These are phyloP conservation scores for Xanthia icteritia DNA, from an alignment of 2,888 invertebrate species.

Conservation along the genomic window DNA sequence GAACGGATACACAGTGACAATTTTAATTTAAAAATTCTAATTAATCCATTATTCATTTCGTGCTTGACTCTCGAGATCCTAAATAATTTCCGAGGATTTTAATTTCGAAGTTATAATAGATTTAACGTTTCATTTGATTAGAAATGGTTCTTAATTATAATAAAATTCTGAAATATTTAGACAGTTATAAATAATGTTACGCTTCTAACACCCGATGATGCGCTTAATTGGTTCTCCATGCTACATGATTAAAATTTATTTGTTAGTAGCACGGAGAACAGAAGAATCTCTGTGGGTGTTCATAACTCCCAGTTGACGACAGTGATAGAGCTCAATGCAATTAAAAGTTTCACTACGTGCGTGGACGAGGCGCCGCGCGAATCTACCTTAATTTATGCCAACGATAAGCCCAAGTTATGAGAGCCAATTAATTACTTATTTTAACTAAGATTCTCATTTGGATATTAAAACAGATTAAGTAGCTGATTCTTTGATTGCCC, in stretches of 20 bases:
- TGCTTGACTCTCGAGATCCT: constrained; percentile 67
- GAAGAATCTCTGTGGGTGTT: constrained; percentile 80
- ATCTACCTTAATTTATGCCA: constrained; percentile 89
- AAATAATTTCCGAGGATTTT: constrained; percentile 69
- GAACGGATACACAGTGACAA: constrained; percentile 84
- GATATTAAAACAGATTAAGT: constrained; percentile 59
- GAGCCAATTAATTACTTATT: constrained; percentile 89
- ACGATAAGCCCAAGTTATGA: constrained; percentile 88
- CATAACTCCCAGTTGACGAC: constrained; percentile 86
- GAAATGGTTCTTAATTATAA: constrained; percentile 42
- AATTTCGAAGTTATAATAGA: constrained; percentile 61
- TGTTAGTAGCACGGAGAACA: constrained; percentile 66
- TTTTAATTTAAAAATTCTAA: constrained; percentile 82
- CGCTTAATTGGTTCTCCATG: constrained; percentile 45
- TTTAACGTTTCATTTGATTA: constrained; percentile 56
- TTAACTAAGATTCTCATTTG: constrained; percentile 81
- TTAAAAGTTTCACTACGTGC: constrained; percentile 90
- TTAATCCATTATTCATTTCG: constrained; percentile 76
- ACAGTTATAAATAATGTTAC: constrained; percentile 55
- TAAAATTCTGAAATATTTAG: constrained; percentile 54
- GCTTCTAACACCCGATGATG: constrained; percentile 42
- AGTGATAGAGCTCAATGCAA: constrained; percentile 89
- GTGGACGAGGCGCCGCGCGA: constrained; percentile 86
- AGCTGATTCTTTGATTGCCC: constrained; percentile 14
- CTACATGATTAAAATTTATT: constrained; percentile 53